Conservation (phyloP, 2,797 vertebrate genomes). For the Enteromius thamalakanensis region DNA sequence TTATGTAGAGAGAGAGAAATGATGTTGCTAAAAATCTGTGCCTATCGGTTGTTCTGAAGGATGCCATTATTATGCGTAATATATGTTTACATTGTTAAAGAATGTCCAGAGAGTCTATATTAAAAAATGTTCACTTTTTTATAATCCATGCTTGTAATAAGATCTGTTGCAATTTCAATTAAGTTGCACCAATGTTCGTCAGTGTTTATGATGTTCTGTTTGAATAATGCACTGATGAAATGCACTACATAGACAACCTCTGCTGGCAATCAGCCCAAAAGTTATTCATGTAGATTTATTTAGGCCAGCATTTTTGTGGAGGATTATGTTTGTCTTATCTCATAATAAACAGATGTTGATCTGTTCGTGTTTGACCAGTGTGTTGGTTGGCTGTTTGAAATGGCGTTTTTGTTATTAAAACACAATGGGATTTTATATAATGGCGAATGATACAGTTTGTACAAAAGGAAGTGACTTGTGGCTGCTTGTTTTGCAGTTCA, state of each 20-base stretch:
- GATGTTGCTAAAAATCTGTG: not conserved
- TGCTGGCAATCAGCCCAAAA: not conserved
- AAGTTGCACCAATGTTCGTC: not conserved
- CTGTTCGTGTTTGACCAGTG: not conserved
- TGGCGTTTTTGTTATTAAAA: not conserved
- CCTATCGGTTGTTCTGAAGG: not conserved
- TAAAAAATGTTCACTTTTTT: not conserved
- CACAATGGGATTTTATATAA: not conserved
- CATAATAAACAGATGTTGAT: conserved; percentile 12
- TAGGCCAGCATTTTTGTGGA: not conserved
- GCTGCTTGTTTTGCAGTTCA: not conserved
- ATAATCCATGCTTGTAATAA: not conserved
- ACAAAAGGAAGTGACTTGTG: not conserved
- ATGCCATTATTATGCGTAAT: not conserved
- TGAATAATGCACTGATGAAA: not conserved
- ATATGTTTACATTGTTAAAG: not conserved
- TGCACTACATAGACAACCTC: not conserved
- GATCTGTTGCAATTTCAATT: not conserved
- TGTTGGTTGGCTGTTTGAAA: not conserved
- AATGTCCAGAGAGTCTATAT: not conserved
- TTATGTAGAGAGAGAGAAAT: not conserved
- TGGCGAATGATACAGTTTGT: not conserved
- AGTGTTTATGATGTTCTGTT: not conserved
- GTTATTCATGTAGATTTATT: not conserved
- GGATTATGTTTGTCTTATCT: not conserved